Conservation (phyloP, 2,888 invertebrate genomes). For the Eledone cirrhosa region DNA sequence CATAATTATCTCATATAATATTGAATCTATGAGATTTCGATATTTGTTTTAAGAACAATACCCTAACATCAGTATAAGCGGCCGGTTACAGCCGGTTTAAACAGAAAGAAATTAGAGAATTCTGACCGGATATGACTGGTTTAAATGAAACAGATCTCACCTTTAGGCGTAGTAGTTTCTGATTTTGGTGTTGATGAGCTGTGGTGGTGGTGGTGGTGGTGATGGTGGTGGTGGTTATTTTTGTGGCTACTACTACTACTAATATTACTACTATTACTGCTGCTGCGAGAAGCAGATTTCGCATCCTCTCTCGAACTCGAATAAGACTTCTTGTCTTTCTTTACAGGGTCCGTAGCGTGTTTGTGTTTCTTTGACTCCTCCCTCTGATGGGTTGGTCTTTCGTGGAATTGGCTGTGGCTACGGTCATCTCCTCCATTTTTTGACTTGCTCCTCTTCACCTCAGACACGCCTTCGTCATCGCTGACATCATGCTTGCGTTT, state of each 20-base stretch:
- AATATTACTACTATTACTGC: neutral
- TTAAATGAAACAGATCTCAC: too few species aligned
- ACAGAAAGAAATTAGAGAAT: too few species aligned
- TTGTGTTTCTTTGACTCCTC: constrained; percentile 18
- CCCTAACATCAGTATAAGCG: too few species aligned
- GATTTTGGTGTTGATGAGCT: neutral
- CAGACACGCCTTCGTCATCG: constrained; percentile 43
- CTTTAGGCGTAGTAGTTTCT: neutral
- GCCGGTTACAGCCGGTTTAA: too few species aligned
- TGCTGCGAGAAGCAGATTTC: neutral
- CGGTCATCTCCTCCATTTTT: neutral
- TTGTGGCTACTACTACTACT: too few species aligned
- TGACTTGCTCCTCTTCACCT: constrained; percentile 30
- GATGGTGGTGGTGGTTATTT: too few species aligned
- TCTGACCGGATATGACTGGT: too few species aligned
- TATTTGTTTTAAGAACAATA: too few species aligned
- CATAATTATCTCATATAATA: too few species aligned
- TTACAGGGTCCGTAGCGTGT: constrained; percentile 46
- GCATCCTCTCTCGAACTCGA: neutral
- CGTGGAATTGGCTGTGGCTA: neutral
- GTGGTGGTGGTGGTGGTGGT: neutral
- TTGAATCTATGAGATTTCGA: too few species aligned
- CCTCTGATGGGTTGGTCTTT: constrained; percentile 9
- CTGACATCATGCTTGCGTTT: constrained; percentile 48
- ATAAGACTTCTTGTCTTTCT: constrained; percentile 36